Percentiles rank a stretch among this genome's conserved stretches.
Conservation (phyloP, 2,888 invertebrate species). For the Lypha dubia region DNA sequence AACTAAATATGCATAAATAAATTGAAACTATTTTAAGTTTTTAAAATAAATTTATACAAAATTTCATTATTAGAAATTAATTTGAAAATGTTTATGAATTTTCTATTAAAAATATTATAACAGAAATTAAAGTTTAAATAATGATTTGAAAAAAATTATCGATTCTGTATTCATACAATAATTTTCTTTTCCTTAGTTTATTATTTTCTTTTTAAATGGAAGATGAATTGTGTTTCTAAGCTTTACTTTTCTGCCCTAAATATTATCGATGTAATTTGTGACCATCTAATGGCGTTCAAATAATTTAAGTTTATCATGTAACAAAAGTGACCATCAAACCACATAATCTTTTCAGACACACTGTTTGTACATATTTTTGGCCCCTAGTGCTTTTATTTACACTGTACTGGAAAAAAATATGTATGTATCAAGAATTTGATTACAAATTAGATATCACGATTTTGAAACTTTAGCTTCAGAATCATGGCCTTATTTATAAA, state of each 20-base stretch:
- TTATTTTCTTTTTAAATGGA: background rate
- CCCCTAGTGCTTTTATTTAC: conserved; percentile 27
- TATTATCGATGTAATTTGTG: background rate
- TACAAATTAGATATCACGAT: too few relatives aligned
- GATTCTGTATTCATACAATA: too few relatives aligned
- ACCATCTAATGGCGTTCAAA: background rate
- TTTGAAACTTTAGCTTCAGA: too few relatives aligned
- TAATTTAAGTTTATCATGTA: conserved; percentile 7
- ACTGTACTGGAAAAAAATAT: too few relatives aligned
- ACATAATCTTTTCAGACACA: conserved; percentile 41
- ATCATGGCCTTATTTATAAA: too few relatives aligned
- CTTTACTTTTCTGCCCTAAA: background rate
- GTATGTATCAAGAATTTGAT: too few relatives aligned
- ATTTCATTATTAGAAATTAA: background rate
- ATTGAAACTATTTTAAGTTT: background rate
- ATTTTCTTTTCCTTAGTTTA: background rate
- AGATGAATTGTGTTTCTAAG: background rate
- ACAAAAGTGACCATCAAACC: conserved; percentile 45
- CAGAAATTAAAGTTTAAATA: background rate
- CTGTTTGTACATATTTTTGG: background rate
- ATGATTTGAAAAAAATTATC: too few relatives aligned
- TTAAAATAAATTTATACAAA: background rate
- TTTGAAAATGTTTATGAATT: too few relatives aligned
- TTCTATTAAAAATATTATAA: too few relatives aligned
- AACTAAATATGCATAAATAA: conserved; percentile 71